Evolutionary conservation across 2,888 invertebrate species (phyloP).

Genomic region (Nesidiocoris tenuis): DNA sequence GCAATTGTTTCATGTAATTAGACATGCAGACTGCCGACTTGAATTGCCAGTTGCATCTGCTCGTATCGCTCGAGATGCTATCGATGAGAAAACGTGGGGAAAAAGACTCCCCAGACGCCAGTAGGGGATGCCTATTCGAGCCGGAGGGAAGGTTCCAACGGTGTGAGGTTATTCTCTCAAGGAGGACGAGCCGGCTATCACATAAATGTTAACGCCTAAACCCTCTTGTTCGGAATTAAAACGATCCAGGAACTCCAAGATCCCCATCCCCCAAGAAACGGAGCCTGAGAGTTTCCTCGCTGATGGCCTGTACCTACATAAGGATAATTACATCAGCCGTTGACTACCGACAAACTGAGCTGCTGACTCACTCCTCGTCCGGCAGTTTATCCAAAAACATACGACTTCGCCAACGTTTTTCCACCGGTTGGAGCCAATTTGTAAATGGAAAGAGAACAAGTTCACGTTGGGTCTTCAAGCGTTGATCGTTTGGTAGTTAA

Average conservation of each 20-base stretch:
- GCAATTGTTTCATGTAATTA: slow-evolving; percentile 43
- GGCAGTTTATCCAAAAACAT: background rate
- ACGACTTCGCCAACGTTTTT: background rate
- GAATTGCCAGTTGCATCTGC: slow-evolving; percentile 42
- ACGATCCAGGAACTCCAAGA: slow-evolving; percentile 17
- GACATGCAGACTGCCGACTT: slow-evolving; percentile 41
- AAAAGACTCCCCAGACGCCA: slow-evolving; percentile 40
- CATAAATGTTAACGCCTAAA: slow-evolving; percentile 47
- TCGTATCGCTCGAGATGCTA: slow-evolving; percentile 31
- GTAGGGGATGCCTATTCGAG: slow-evolving; percentile 8
- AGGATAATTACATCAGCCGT: slow-evolving; percentile 42
- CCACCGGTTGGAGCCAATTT: slow-evolving; percentile 21
- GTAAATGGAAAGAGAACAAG: slow-evolving; percentile 29
- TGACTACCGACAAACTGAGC: slow-evolving; percentile 21
- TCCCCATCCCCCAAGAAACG: slow-evolving; percentile 4
- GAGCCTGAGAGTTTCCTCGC: background rate
- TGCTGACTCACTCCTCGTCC: slow-evolving; percentile 17
- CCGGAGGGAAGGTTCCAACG: slow-evolving; percentile 15
- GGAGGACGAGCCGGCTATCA: slow-evolving; percentile 35
- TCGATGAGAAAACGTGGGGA: slow-evolving; percentile 26
- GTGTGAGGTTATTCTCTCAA: slow-evolving; percentile 40
- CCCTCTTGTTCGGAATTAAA: slow-evolving; percentile 46
- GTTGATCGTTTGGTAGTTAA: background rate
- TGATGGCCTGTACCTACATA: slow-evolving; percentile 24
- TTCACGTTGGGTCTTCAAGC: background rate